These are phyloP conservation scores for Leucophenga montana DNA, from an alignment of 2,888 invertebrate species.

Conservation along the genomic window DNA sequence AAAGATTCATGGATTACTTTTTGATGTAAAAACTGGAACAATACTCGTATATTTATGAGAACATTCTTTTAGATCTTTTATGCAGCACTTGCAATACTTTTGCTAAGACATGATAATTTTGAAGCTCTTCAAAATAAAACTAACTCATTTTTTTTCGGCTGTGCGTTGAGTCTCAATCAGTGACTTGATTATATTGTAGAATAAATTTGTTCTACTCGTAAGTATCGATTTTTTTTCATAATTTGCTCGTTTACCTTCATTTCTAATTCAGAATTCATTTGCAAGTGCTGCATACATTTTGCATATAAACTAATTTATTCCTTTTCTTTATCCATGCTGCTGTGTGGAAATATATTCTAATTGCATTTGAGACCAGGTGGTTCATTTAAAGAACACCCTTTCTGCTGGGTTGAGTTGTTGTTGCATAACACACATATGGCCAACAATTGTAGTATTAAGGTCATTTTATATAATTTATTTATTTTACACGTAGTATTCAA, in stretches of 20 bases:
- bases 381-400: neutral
- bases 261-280: neutral
- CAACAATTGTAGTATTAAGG: neutral
- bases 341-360: constrained; percentile 1
- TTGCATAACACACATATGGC: neutral
- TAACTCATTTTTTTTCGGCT: too few species aligned
- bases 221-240: neutral
- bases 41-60: too few species aligned
- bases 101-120: too few species aligned
- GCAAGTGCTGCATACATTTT: constrained; percentile 8
- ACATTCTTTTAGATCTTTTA: too few species aligned
- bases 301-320: neutral
- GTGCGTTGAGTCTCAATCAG: neutral
- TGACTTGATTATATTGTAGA: too few species aligned
- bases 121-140: too few species aligned
- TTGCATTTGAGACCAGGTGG: constrained; percentile 17
- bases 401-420: neutral
- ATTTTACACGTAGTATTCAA: too few species aligned
- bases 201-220: neutral
- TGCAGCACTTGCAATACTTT: too few species aligned
- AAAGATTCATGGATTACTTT: too few species aligned
- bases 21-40: too few species aligned
- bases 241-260: neutral
- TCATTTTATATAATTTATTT: too few species aligned
- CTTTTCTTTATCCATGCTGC: neutral